phyloP scores from a whole-genome alignment of 2,888 invertebrate species.

The Caenorhabditis panamensis region DNA sequence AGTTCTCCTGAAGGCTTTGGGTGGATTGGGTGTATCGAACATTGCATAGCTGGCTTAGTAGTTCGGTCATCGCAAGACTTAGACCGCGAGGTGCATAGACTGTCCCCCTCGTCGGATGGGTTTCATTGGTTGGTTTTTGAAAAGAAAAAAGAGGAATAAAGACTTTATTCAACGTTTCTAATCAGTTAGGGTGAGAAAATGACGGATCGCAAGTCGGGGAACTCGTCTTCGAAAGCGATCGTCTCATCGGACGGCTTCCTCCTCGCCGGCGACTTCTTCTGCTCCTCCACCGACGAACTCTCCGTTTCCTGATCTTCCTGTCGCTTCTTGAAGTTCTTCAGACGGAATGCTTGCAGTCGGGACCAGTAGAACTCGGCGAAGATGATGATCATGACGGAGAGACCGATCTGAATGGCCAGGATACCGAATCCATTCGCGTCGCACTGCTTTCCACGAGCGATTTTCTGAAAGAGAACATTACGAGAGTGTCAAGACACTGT shows the following conservation, averaged over 20 bases:
- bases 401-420: slow-evolving; percentile 46
- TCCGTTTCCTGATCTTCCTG: slow-evolving; percentile 7
- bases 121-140: too few species aligned
- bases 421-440: slow-evolving; percentile 53
- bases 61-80: too few species aligned
- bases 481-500: background rate
- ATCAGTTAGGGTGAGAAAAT: slow-evolving; percentile 49
- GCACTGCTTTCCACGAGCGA: slow-evolving; percentile 54
- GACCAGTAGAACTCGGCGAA: slow-evolving; percentile 68
- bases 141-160: too few species aligned
- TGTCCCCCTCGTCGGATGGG: too few species aligned
- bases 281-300: slow-evolving; percentile 4
- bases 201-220: slow-evolving; percentile 59
- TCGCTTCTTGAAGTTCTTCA: slow-evolving; percentile 22
- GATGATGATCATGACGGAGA: slow-evolving; percentile 54
- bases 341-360: slow-evolving; percentile 39
- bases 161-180: too few species aligned
- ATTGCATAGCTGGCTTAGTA: too few species aligned
- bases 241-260: slow-evolving; percentile 28
- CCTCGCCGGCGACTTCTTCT: background rate
- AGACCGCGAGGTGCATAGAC: too few species aligned
- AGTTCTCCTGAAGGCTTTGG: too few species aligned
- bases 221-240: slow-evolving; percentile 45
- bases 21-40: too few species aligned
- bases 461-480: slow-evolving; percentile 22